Evolutionary conservation across 2,797 vertebrate species (phyloP).

Genomic region (Chaetophractus vellerosus): DNA sequence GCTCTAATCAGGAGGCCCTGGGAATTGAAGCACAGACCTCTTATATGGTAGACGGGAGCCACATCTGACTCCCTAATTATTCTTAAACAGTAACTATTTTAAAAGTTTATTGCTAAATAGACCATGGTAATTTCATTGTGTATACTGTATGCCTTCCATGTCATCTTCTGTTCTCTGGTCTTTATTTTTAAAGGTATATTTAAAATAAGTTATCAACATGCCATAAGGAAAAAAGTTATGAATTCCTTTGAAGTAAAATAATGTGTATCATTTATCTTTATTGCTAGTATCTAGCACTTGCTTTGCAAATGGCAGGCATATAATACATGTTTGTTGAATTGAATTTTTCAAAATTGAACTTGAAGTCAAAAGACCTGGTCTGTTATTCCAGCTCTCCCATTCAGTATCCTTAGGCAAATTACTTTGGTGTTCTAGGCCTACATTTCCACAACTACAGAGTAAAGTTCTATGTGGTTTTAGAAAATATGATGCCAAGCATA

Average conservation of each 20-base stretch:
- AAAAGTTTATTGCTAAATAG: neutral
- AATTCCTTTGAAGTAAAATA: neutral
- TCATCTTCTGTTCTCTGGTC: neutral
- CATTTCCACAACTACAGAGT: neutral
- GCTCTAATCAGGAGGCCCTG: too few species aligned
- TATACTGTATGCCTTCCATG: neutral
- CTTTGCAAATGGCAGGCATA: neutral
- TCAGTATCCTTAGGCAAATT: neutral
- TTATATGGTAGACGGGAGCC: too few species aligned
- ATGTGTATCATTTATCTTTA: neutral
- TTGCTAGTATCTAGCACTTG: neutral
- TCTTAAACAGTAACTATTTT: conserved; percentile 21
- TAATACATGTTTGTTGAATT: neutral
- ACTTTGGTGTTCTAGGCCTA: neutral
- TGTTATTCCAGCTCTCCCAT: neutral
- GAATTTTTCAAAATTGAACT: conserved; percentile 19
- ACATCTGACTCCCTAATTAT: neutral
- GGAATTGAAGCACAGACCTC: too few species aligned
- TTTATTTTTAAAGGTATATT: conserved; percentile 24
- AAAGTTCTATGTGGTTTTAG: neutral
- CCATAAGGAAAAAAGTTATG: neutral
- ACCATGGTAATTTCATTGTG: neutral
- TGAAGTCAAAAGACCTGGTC: neutral
- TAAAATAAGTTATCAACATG: conserved; percentile 23
- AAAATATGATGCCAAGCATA: neutral